These are phyloP conservation scores for Prionailurus viverrinus DNA, from an alignment of 2,113 vertebrate species.

Conservation along the genomic window DNA sequence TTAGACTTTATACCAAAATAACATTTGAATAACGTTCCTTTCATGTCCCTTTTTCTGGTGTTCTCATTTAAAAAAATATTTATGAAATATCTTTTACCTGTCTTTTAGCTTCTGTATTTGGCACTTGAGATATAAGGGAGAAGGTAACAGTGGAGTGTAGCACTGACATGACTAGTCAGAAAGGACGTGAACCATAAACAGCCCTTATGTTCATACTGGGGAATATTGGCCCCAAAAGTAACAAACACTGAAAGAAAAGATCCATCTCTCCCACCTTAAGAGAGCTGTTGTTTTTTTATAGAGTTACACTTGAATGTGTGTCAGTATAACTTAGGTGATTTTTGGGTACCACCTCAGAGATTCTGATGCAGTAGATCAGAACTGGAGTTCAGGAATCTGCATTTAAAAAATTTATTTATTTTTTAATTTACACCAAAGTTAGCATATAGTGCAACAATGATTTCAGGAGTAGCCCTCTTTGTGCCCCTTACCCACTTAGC, in stretches of 20 bases:
- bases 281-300: background rate
- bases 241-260: background rate
- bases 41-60: background rate
- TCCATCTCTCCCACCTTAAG: background rate
- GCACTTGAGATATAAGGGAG: background rate
- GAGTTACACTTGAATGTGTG: background rate
- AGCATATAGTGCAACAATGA: too few relatives aligned
- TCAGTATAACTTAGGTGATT: background rate
- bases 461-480: too few relatives aligned
- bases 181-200: background rate
- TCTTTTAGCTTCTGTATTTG: background rate
- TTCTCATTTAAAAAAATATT: background rate
- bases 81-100: background rate
- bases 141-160: background rate
- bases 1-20: conserved; percentile 23
- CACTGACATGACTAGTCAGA: background rate
- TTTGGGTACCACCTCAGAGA: background rate
- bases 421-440: too few relatives aligned
- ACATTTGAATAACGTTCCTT: background rate
- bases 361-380: background rate
- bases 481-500: too few relatives aligned
- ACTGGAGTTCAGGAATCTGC: background rate
- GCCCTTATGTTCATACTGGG: background rate
- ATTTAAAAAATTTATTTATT: background rate
- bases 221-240: background rate